Evolutionary conservation across 1,140 invertebrate genomes (phyloP).

Genomic region (Kradibia gibbosae): DNA sequence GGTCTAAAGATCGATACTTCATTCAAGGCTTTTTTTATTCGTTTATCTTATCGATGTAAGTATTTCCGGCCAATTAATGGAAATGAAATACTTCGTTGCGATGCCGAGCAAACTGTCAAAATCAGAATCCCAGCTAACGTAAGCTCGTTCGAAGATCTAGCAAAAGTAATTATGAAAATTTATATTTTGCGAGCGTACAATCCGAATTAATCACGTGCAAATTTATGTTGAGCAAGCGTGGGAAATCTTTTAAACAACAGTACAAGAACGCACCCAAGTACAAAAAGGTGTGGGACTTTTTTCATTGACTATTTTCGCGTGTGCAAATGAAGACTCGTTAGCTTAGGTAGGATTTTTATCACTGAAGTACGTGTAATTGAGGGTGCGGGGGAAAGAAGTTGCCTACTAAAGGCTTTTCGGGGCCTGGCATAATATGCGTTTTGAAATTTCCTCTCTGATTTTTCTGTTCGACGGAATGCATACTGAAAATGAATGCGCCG

Average conservation of each 20-base stretch:
- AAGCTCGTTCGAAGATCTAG: too few species aligned
- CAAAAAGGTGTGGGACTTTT: neutral
- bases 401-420: neutral
- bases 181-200: constrained; percentile 41
- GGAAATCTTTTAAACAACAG: neutral
- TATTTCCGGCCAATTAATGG: too few species aligned
- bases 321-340: constrained; percentile 7
- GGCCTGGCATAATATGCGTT: neutral
- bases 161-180: constrained; percentile 16
- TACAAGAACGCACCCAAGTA: neutral
- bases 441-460: too few species aligned
- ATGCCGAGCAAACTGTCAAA: too few species aligned
- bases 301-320: neutral
- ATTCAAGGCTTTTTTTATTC: too few species aligned
- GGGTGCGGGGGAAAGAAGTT: too few species aligned
- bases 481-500: too few species aligned
- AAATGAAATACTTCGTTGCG: too few species aligned
- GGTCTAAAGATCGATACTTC: neutral
- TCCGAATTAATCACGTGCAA: neutral
- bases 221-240: neutral
- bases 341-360: neutral
- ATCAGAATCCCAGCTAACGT: too few species aligned
- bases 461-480: too few species aligned
- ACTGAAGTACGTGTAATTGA: too few species aligned
- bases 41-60: too few species aligned